Percentiles rank a stretch among this genome's conserved stretches.
phyloP scores from a whole-genome alignment of 1,140 invertebrate species.

The Drosophila asahinai region DNA sequence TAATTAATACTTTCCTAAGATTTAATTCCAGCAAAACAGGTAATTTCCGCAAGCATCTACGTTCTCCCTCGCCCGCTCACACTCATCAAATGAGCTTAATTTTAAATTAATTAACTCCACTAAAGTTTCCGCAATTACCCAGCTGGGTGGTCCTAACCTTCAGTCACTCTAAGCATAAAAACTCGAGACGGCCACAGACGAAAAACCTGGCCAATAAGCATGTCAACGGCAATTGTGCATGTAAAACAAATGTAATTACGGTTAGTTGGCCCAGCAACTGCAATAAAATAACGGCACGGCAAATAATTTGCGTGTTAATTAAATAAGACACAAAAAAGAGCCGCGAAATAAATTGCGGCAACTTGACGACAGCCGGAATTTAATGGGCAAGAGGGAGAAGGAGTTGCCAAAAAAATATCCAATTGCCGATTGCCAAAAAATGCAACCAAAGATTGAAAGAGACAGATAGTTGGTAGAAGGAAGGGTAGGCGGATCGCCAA shows the following conservation, averaged over 20 bases:
- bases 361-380: conserved; percentile 57
- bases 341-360: conserved; percentile 64
- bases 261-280: conserved; percentile 32
- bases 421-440: conserved; percentile 26
- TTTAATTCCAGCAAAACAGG: conserved; percentile 3
- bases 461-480: conserved; percentile 5
- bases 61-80: not conserved
- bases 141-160: conserved; percentile 72
- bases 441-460: conserved; percentile 15
- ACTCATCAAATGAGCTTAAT: conserved; percentile 14
- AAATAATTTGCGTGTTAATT: conserved; percentile 74
- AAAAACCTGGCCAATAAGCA: conserved; percentile 54
- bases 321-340: conserved; percentile 64
- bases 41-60: conserved; percentile 7
- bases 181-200: conserved; percentile 21
- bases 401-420: conserved; percentile 34
- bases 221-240: conserved; percentile 68
- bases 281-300: conserved; percentile 49
- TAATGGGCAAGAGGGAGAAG: conserved; percentile 27
- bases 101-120: conserved; percentile 63
- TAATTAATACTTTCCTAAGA: not conserved
- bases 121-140: conserved; percentile 58
- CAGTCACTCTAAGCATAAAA: conserved; percentile 36
- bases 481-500: not conserved
- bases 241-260: conserved; percentile 76